These are phyloP conservation scores for Mus minutoides DNA, from an alignment of 2,797 vertebrate species.

Conservation along the genomic window DNA sequence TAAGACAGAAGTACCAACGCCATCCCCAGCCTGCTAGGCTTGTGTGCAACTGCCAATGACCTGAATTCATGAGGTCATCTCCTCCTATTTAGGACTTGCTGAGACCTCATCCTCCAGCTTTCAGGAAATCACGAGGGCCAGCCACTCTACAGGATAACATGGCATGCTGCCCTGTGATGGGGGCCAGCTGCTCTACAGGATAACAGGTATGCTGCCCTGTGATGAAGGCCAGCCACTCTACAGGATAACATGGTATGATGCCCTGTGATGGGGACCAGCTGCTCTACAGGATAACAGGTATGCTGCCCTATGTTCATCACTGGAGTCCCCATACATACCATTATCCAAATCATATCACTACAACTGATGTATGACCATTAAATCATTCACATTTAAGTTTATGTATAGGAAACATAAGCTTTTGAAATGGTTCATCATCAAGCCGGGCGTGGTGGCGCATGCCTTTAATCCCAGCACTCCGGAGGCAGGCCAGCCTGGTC, in stretches of 20 bases:
- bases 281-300: too few relatives aligned
- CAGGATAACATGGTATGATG: too few relatives aligned
- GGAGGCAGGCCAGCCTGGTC: too few relatives aligned
- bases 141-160: neutral
- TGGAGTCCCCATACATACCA: neutral
- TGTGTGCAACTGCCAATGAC: neutral
- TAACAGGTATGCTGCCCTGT: too few relatives aligned
- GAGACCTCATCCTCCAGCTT: neutral
- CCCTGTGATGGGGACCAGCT: too few relatives aligned
- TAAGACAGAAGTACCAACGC: neutral
- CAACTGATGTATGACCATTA: neutral
- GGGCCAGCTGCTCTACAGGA: too few relatives aligned
- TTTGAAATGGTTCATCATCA: constrained; percentile 68
- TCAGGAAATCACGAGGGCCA: neutral
- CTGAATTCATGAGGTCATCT: neutral
- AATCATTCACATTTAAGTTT: neutral
- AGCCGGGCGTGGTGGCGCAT: too few relatives aligned
- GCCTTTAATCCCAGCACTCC: too few relatives aligned
- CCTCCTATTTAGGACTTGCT: neutral
- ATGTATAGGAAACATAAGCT: neutral
- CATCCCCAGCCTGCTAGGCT: neutral
- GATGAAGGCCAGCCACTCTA: too few relatives aligned
- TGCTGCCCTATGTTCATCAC: neutral
- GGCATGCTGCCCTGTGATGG: neutral
- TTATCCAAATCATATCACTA: neutral